Evolutionary conservation across 2,797 vertebrate species (phyloP).

Genomic region (Sandelia bainsii): DNA sequence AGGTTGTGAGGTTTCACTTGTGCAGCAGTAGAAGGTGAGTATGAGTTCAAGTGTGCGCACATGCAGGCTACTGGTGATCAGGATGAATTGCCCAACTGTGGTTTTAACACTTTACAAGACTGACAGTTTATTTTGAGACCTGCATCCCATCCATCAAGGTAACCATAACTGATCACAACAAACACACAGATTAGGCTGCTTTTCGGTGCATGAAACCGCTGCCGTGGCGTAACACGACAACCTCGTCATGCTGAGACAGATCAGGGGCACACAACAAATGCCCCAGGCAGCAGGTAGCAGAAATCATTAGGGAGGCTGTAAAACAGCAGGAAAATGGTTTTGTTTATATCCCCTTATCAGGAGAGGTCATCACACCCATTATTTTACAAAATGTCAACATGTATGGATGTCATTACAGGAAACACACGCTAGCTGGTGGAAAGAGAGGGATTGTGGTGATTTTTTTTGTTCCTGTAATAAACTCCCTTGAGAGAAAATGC

Average conservation of each 20-base stretch:
- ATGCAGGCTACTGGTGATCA: background rate
- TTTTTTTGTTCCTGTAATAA: conserved; percentile 43
- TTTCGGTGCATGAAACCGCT: conserved; percentile 33
- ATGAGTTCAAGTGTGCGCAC: background rate
- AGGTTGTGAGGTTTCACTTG: background rate
- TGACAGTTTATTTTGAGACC: conserved; percentile 24
- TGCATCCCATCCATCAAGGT: conserved; percentile 24
- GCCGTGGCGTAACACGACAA: conserved; percentile 12
- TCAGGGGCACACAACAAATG: conserved; percentile 21
- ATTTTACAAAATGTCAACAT: conserved; percentile 53
- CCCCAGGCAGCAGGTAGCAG: conserved; percentile 21
- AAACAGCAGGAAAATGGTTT: conserved; percentile 60
- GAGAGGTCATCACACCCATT: conserved; percentile 42
- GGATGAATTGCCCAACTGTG: background rate
- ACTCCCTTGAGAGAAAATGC: conserved; percentile 42
- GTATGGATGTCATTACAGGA: conserved; percentile 23
- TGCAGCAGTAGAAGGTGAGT: background rate
- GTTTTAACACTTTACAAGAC: conserved; percentile 2
- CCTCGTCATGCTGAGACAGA: conserved; percentile 47
- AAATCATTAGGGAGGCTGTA: conserved; percentile 52
- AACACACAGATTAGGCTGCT: conserved; percentile 29
- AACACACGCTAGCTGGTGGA: conserved; percentile 3
- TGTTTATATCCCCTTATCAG: conserved; percentile 48
- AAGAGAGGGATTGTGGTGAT: conserved; percentile 22
- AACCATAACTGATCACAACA: conserved; percentile 15